These are phyloP conservation scores for Actinostola sp. DNA, from an alignment of 92 coral and sea anemone genomes.

Conservation along the genomic window DNA sequence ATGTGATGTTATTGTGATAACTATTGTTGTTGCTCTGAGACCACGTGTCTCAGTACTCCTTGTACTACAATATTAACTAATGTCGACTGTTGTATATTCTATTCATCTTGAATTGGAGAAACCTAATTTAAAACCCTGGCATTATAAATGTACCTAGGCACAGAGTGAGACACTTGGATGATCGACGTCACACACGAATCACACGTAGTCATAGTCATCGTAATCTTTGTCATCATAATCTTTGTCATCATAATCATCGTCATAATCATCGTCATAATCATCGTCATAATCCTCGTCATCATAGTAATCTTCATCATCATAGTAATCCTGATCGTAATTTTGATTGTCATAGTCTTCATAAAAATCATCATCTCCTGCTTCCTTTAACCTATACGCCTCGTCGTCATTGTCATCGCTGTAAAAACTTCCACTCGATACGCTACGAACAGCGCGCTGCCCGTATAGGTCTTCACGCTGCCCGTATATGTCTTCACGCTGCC, in stretches of 20 bases:
- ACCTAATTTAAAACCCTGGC: too few relatives aligned
- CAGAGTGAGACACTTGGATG: too few relatives aligned
- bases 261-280: not conserved
- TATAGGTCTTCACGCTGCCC: not conserved
- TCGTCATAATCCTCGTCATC: not conserved
- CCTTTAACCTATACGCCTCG: too few relatives aligned
- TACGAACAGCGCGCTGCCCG: not conserved
- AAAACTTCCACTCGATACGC: not conserved
- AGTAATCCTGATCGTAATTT: not conserved
- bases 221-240: not conserved
- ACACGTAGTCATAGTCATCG: not conserved
- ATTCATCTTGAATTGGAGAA: too few relatives aligned
- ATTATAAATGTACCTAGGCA: too few relatives aligned
- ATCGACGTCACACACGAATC: too few relatives aligned
- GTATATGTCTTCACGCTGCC: not conserved
- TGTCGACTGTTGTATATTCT: too few relatives aligned
- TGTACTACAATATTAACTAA: too few relatives aligned
- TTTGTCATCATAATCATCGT: conserved; percentile 8
- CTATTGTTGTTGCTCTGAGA: too few relatives aligned
- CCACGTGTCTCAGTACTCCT: too few relatives aligned
- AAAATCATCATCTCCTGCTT: too few relatives aligned
- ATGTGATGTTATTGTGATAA: too few relatives aligned
- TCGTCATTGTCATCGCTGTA: not conserved
- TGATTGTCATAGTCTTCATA: not conserved
- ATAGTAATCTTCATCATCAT: not conserved